These are phyloP conservation scores for Hiodon alosoides DNA, from an alignment of 2,113 vertebrate species.

Conservation along the genomic window DNA sequence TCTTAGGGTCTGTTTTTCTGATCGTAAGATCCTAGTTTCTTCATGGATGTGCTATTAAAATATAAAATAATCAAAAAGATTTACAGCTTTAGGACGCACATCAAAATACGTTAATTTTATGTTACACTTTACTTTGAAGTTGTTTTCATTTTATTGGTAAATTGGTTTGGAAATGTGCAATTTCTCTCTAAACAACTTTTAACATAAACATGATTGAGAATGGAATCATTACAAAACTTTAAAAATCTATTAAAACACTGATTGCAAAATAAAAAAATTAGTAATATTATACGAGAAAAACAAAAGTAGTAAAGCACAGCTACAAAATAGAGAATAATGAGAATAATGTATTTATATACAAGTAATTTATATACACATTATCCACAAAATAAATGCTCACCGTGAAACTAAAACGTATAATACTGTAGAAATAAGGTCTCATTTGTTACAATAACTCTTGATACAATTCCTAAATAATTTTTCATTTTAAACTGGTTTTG, in stretches of 20 bases:
- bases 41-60: no score
- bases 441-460: not conserved
- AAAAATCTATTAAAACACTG: not conserved
- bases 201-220: constrained; percentile 20
- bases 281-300: constrained; percentile 23
- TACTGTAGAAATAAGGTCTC: not conserved
- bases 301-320: not conserved
- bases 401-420: not conserved
- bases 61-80: no score
- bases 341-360: constrained; percentile 22
- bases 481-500: not conserved
- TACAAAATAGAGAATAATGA: not conserved
- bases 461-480: not conserved
- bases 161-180: constrained; percentile 18
- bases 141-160: constrained; percentile 10
- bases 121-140: not conserved
- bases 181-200: constrained; percentile 13
- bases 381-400: constrained; percentile 23
- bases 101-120: not conserved
- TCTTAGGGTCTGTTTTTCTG: no score
- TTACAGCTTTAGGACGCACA: no score
- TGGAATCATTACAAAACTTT: constrained; percentile 6
- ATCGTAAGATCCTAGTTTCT: no score
- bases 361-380: constrained; percentile 22
- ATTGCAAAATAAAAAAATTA: constrained; percentile 20